Conservation (phyloP, 2,797 vertebrate genomes). For the Iguana delicatissima region DNA sequence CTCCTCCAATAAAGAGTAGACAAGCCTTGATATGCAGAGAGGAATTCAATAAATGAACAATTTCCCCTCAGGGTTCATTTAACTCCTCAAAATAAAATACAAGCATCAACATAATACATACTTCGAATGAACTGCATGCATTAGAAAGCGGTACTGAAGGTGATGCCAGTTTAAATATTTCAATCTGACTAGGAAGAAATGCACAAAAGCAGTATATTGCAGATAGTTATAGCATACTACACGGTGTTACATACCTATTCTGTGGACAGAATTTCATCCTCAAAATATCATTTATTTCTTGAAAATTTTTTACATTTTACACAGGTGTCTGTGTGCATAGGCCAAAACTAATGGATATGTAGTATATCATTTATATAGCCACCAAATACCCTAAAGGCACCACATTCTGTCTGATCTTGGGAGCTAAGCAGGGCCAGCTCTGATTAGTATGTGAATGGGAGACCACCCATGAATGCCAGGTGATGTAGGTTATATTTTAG, state of each 20-base stretch:
- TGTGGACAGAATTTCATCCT: slow-evolving; percentile 7
- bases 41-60: slow-evolving; percentile 29
- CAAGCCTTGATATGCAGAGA: slow-evolving; percentile 21
- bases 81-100: slow-evolving; percentile 26
- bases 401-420: no score
- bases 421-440: no score
- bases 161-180: background rate
- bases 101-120: slow-evolving; percentile 29
- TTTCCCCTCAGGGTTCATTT: background rate
- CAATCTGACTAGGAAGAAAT: background rate
- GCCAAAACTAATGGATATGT: background rate
- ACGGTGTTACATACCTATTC: background rate
- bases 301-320: slow-evolving; percentile 33
- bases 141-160: background rate
- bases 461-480: no score
- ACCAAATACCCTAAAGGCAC: no score
- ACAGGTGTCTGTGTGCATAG: background rate
- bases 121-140: slow-evolving; percentile 20
- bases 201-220: background rate
- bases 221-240: slow-evolving; percentile 3
- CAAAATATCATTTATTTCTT: slow-evolving; percentile 17
- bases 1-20: slow-evolving; percentile 7
- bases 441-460: no score
- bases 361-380: background rate
- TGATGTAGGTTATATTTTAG: no score